Evolutionary conservation across 2,888 invertebrate genomes (phyloP).

Genomic region (Mantis religiosa): DNA sequence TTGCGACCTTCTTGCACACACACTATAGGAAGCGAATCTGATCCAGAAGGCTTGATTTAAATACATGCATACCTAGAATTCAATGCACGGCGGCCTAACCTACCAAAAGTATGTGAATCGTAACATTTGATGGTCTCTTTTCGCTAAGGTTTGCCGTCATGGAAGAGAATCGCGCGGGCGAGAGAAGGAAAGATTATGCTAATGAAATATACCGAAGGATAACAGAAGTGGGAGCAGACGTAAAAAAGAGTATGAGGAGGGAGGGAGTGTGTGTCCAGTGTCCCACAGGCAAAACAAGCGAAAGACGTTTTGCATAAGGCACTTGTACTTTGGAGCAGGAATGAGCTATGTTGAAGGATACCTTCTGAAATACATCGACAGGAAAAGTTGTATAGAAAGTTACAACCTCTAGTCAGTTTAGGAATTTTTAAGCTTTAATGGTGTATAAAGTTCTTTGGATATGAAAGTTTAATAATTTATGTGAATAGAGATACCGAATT

Average conservation of each 20-base stretch:
- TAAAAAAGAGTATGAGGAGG: not conserved
- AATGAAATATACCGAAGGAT: not conserved
- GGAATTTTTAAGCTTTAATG: no score
- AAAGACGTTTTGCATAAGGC: not conserved
- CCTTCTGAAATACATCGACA: not conserved
- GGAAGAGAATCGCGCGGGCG: not conserved
- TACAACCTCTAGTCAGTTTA: no score
- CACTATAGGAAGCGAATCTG: not conserved
- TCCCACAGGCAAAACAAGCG: not conserved
- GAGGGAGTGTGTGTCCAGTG: not conserved
- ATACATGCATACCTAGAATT: conserved; percentile 1
- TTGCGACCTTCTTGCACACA: not conserved
- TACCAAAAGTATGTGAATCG: not conserved
- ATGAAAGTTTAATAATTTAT: no score
- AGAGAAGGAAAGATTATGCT: not conserved
- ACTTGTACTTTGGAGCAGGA: not conserved
- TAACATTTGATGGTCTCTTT: not conserved
- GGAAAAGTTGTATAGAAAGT: no score
- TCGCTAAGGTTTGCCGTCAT: not conserved
- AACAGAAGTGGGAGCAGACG: not conserved
- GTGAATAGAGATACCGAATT: no score
- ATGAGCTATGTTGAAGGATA: not conserved
- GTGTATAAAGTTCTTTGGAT: no score
- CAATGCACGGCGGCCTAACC: not conserved
- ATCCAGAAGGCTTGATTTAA: not conserved